Base-by-base conservation (phyloP, 2,888 invertebrate genomes). In the Synanthedon andrenaeformis region DNA sequence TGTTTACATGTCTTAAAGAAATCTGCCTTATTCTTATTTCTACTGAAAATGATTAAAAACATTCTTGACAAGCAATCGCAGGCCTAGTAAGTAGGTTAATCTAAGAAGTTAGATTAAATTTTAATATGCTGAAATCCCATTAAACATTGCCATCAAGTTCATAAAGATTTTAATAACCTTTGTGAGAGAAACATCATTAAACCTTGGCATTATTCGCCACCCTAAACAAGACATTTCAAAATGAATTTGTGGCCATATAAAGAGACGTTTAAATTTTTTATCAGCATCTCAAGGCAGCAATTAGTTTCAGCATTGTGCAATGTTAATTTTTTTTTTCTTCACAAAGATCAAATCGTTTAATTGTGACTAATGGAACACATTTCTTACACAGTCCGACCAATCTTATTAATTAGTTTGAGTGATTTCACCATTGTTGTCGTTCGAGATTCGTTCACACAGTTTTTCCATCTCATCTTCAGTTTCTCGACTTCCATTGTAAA, bases 301-400 rank as follows among this genome's bases (percentile, higher is more conserved):
- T 45, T 45, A 45, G 45, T 45, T 14, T 45, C 14, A 45, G 45
- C 45, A 45, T 49, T 49, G 49, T 49, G 49, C 19, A 56, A 56
- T 53, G 55, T 53, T 52, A 52, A 11, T 48, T 41, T 28, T 42
- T 53, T 57, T 51, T 45, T 55, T 52, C 12, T 45, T 55, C 53
- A 12, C 49, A 56, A 53, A 58, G 58, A 57, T 59, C 53, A 48
- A 51, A 53, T 56, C 55, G 51, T 51, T 45, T 53, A 54, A 53
- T 51, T 52, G 23, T 52, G 19, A 53, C 54, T 56, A 56, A 56
- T 56, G 52, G 52, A 54, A 41, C n/a, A 35, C 54, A 51, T 42
- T 42, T 51, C 51, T 53, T 54, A 56, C 51, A 51, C 14, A n/a
- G 45, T 45, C 45, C 23, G 53, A 53, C 53, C 48, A 54, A 53